Base-by-base conservation (phyloP, 2,888 invertebrate species). In the Callimorpha dominula region DNA sequence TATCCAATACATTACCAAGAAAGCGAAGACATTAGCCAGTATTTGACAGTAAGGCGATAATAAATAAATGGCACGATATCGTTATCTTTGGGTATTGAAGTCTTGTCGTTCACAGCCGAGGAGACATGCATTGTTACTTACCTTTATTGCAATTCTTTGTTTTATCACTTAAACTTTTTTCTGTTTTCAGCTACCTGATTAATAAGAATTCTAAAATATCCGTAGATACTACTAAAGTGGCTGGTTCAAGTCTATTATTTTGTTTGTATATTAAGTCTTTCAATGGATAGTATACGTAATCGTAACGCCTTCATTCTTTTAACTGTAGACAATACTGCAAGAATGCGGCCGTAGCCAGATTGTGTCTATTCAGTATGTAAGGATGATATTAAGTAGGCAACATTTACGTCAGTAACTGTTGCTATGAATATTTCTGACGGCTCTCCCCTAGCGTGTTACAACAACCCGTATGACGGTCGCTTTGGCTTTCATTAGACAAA, bases 351-450 rank as follows among this genome's bases (percentile, higher is more conserved):
- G 31, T 31, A 31, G 31, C 31, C 31, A 31, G 31, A 31, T 31
- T 31, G 31, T 57, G 12, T 68, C 42, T 8, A 17, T 54, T 31
- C 5, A 11, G 17, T 52, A 12, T 54, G 8, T 6, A 57, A 49
- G 15, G 9, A 31, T 12, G 7, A 6, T 65, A 8, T 14, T 9
- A 65, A 17, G 9, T 40, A 31, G 17, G 65, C 49, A 50, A 65
- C 31, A 11, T 65, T 49, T 9, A 9, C 4, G 3, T 7, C 11
- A 7, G 12, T 46, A 20, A 54, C 12, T 54, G 31, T 72, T 72
- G 72, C 72, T 72, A 72, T 68, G 57, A 72, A 64, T 43, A 54
- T 68, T 67, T 64, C 40, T 31, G 4, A 43, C 50, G 71, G 71
- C 71, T 46, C 68, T 60, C 9, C 42, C 7, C 4, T 14, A 50